phyloP scores from a whole-genome alignment of 2,888 invertebrate genomes.

The Lacanobia wlatinum region DNA sequence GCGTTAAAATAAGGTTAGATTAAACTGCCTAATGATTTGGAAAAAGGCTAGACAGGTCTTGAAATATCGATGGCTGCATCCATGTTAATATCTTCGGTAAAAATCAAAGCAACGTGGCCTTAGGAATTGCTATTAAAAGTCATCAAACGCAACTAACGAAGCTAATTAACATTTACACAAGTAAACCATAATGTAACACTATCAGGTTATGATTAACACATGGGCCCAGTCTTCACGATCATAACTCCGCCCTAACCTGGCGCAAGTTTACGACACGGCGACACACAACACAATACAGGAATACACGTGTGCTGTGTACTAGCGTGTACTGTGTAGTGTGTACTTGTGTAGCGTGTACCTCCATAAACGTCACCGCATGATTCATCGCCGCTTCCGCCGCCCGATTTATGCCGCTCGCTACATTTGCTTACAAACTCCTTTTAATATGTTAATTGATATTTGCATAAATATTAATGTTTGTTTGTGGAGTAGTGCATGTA shows the following conservation, averaged over 20 bases:
- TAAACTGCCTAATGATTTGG: no score
- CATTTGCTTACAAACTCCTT: slow-evolving; percentile 64
- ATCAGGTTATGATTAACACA: slow-evolving; percentile 33
- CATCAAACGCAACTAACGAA: background rate
- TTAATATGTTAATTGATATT: slow-evolving; percentile 69
- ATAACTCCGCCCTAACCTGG: slow-evolving; percentile 13
- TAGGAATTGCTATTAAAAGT: background rate
- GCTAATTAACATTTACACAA: background rate
- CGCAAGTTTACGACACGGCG: slow-evolving; percentile 38
- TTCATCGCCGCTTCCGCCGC: slow-evolving; percentile 64
- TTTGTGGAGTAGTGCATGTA: slow-evolving; percentile 56
- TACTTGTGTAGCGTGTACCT: slow-evolving; percentile 40
- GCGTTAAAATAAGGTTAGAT: no score
- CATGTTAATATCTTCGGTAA: background rate
- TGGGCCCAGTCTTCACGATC: slow-evolving; percentile 16
- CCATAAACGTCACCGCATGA: slow-evolving; percentile 62
- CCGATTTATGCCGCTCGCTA: slow-evolving; percentile 63
- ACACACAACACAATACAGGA: slow-evolving; percentile 37
- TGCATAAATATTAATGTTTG: slow-evolving; percentile 68
- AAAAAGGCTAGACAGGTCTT: no score
- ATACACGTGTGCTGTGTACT: slow-evolving; percentile 22
- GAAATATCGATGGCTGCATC: no score
- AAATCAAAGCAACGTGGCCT: background rate
- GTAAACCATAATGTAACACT: slow-evolving; percentile 2
- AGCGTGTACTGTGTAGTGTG: slow-evolving; percentile 28